phyloP scores from a whole-genome alignment of 2,888 invertebrate genomes.

The Cephus sareptanus region DNA sequence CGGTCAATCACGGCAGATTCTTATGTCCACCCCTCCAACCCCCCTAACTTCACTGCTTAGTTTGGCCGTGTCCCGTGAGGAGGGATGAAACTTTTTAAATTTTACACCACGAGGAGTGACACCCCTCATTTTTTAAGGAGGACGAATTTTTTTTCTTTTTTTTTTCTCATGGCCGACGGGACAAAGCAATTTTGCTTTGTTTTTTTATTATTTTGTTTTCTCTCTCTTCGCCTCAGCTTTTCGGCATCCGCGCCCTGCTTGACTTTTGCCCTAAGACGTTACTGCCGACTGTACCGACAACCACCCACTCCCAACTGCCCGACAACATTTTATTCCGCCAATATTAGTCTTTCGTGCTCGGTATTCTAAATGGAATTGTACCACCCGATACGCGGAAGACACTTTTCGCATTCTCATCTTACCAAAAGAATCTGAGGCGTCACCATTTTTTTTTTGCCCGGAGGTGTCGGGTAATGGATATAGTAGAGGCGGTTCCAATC shows the following conservation, averaged over 20 bases:
- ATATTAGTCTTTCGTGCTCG: background rate
- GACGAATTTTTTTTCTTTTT: too few relatives aligned
- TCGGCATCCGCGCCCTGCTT: background rate
- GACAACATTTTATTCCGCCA: background rate
- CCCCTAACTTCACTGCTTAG: background rate
- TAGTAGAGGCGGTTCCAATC: background rate
- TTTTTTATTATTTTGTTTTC: background rate
- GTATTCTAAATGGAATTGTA: background rate
- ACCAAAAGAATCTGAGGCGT: background rate
- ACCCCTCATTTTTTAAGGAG: too few relatives aligned
- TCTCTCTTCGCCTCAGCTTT: background rate
- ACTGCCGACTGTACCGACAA: background rate
- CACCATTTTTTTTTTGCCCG: background rate
- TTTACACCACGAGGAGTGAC: background rate
- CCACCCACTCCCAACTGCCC: background rate
- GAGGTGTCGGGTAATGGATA: background rate
- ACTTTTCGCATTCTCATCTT: background rate
- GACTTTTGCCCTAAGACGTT: background rate
- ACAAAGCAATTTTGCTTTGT: background rate
- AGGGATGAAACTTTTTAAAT: background rate
- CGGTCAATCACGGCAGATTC: background rate
- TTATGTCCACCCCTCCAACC: background rate
- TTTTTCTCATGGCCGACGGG: background rate
- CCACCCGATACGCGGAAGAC: background rate
- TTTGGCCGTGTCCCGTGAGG: background rate